These are phyloP conservation scores for Agonopterix arenella DNA, from an alignment of 2,888 invertebrate species.

Conservation along the genomic window DNA sequence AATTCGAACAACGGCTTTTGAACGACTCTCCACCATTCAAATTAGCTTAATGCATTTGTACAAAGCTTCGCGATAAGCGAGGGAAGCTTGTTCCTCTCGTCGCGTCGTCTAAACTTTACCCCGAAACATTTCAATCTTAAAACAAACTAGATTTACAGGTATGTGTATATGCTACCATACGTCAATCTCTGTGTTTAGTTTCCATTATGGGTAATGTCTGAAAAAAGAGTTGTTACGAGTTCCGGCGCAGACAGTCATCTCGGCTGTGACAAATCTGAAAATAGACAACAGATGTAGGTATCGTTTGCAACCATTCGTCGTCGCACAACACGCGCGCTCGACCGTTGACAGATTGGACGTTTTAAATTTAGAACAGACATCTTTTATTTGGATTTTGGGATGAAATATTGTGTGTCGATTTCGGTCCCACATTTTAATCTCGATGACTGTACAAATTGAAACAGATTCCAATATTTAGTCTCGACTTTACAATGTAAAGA, in stretches of 20 bases:
- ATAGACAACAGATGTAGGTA: slow-evolving; percentile 70
- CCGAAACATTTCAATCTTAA: background rate
- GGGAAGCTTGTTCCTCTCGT: slow-evolving; percentile 42
- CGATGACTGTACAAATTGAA: slow-evolving; percentile 9
- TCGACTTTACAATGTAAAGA: background rate
- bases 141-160: background rate
- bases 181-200: slow-evolving; percentile 12
- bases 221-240: slow-evolving; percentile 56
- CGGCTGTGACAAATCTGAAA: slow-evolving; percentile 63
- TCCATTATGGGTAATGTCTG: slow-evolving; percentile 5
- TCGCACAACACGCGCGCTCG: slow-evolving; percentile 69
- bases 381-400: slow-evolving; percentile 62
- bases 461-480: background rate
- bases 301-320: slow-evolving; percentile 70
- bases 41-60: slow-evolving; percentile 73
- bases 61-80: slow-evolving; percentile 69
- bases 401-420: slow-evolving; percentile 64
- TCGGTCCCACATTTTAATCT: slow-evolving; percentile 17
- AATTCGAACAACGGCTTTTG: slow-evolving; percentile 71
- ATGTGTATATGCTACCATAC: background rate
- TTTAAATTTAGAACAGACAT: slow-evolving; percentile 63
- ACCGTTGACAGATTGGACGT: slow-evolving; percentile 73
- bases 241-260: slow-evolving; percentile 59
- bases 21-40: slow-evolving; percentile 67
- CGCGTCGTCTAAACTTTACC: slow-evolving; percentile 15